Evolutionary conservation across 2,113 vertebrate species (phyloP).

Genomic region (Rana temporaria): DNA sequence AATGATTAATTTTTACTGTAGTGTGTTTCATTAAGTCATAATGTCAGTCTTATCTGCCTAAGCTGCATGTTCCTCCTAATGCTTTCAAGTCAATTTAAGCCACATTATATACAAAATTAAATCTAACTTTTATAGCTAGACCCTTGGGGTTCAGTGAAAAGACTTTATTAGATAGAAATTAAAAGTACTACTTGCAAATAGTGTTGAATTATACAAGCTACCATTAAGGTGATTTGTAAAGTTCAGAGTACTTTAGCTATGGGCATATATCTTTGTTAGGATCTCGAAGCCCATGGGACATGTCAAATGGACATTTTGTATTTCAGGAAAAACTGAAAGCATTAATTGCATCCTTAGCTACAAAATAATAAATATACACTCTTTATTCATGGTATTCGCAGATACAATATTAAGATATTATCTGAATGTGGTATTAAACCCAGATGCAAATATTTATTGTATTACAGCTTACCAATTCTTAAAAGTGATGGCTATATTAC

Average conservation of each 20-base stretch:
- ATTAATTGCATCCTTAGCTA: not conserved
- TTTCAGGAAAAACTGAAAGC: not conserved
- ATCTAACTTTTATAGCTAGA: conserved; percentile 84
- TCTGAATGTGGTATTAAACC: too few species aligned
- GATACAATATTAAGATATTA: not conserved
- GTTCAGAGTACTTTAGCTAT: conserved; percentile 80
- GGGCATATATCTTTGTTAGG: conserved; percentile 79
- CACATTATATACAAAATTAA: conserved; percentile 86
- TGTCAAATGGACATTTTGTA: conserved; percentile 61
- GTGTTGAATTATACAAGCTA: conserved; percentile 81
- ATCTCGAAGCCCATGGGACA: conserved; percentile 79
- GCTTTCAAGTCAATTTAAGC: conserved; percentile 83
- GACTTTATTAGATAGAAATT: conserved; percentile 87
- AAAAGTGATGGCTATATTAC: too few species aligned
- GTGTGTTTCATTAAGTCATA: conserved; percentile 76
- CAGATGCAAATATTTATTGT: too few species aligned
- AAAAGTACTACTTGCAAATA: conserved; percentile 85
- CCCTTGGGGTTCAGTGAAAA: conserved; percentile 85
- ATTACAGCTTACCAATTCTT: too few species aligned
- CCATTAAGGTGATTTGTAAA: conserved; percentile 87
- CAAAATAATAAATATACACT: not conserved
- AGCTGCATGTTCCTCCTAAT: conserved; percentile 75
- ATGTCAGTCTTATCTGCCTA: conserved; percentile 76
- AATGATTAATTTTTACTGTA: conserved; percentile 78
- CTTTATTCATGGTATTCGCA: not conserved